A percentile compares a stretch with the other conserved stretches of the same genome.
Conservation (phyloP, 2,888 invertebrate genomes). For the Hemaris fuciformis region DNA sequence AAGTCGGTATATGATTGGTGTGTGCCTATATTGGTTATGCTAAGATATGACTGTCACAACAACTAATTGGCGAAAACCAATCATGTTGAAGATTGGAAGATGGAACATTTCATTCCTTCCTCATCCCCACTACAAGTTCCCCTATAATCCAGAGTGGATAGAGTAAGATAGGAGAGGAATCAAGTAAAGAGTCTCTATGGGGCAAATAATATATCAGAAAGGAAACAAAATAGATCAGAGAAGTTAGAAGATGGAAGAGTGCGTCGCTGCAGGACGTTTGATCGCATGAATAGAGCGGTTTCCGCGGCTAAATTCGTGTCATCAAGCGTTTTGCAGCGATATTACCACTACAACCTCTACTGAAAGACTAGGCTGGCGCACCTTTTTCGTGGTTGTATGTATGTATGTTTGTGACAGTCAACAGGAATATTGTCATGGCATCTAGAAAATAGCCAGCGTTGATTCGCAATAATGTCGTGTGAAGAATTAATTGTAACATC, state of each 20-base stretch:
- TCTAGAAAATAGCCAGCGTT: neutral
- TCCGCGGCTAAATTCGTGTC: constrained; percentile 59
- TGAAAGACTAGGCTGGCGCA: neutral
- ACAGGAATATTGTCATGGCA: neutral
- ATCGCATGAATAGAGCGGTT: constrained; percentile 41
- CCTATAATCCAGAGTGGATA: no score
- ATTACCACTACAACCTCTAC: neutral
- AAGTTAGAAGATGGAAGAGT: neutral
- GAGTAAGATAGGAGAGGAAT: neutral
- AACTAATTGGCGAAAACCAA: no score
- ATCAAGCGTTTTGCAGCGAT: constrained; percentile 43
- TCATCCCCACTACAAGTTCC: no score
- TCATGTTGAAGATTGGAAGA: neutral
- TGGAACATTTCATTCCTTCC: no score
- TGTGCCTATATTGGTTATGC: neutral
- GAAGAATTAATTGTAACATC: neutral
- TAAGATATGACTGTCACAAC: neutral
- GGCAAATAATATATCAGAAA: no score
- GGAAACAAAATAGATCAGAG: neutral
- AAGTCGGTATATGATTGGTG: no score
- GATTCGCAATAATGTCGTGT: neutral
- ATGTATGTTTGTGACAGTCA: neutral
- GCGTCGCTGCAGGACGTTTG: constrained; percentile 34
- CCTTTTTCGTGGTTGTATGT: neutral
- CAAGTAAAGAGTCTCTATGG: neutral